These are phyloP conservation scores for Andrena praecox DNA, from an alignment of 2,888 invertebrate genomes.

Conservation along the genomic window DNA sequence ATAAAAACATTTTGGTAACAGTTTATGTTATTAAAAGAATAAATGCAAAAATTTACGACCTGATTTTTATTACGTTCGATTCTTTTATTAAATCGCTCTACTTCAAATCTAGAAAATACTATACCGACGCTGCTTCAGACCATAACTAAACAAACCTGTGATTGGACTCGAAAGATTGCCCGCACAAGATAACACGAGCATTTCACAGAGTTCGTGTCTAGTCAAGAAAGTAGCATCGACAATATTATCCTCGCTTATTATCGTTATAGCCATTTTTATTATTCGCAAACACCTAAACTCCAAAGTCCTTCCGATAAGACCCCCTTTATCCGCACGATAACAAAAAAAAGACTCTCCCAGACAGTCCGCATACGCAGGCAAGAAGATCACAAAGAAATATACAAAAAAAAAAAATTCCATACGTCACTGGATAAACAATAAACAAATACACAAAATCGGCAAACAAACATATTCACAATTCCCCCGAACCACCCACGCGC, in stretches of 20 bases:
- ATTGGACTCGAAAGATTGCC: not conserved
- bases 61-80: no score
- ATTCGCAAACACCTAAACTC: slow-evolving; percentile 28
- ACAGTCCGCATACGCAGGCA: not conserved
- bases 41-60: no score
- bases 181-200: not conserved
- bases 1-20: no score
- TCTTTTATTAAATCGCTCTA: no score
- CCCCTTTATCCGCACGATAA: slow-evolving; percentile 19
- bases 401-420: no score
- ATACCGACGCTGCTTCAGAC: not conserved
- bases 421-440: no score
- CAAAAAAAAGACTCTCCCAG: slow-evolving; percentile 3
- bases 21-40: no score
- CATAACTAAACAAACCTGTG: not conserved
- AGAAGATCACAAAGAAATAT: not conserved
- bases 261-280: slow-evolving; percentile 41
- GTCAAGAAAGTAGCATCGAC: slow-evolving; percentile 3
- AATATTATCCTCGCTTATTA: slow-evolving; percentile 14
- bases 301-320: slow-evolving; percentile 24
- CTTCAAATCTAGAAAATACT: not conserved
- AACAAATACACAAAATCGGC: no score
- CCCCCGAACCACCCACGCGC: not conserved
- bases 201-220: slow-evolving; percentile 4
- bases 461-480: not conserved